A percentile compares a stretch with the other conserved stretches of the same genome.
Evolutionary conservation across 2,113 vertebrate genomes (phyloP).

Genomic region (Manacus vitellinus): DNA sequence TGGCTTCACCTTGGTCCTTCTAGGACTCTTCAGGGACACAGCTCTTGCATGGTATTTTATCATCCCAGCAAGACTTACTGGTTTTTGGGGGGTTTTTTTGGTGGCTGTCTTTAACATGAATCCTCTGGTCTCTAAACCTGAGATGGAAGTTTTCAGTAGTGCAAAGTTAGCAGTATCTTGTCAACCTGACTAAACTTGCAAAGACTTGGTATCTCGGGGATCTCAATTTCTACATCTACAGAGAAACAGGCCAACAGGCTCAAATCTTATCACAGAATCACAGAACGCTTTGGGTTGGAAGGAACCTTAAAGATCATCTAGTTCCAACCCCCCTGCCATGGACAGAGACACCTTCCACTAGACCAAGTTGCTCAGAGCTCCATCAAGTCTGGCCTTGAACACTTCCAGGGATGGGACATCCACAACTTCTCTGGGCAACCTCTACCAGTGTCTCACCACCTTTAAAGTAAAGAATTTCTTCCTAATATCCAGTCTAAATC

Average conservation of each 20-base stretch:
- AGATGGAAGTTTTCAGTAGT: not conserved
- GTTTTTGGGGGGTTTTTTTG: not conserved
- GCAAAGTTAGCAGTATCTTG: not conserved
- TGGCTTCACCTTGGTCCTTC: not conserved
- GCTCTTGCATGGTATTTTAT: not conserved
- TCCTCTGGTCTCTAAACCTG: not conserved
- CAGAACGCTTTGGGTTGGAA: not conserved
- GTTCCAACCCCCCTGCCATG: not conserved
- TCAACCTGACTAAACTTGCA: not conserved
- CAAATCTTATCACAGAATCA: not conserved
- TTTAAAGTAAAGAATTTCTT: not conserved
- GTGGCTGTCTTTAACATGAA: not conserved
- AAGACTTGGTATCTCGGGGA: not conserved
- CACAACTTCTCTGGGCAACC: not conserved
- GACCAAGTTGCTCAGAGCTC: not conserved
- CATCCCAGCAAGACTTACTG: not conserved
- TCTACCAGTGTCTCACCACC: not conserved
- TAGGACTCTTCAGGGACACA: not conserved
- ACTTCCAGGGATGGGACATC: not conserved
- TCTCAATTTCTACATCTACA: not conserved
- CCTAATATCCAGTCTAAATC: not conserved
- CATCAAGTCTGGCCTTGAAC: not conserved
- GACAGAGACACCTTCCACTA: not conserved
- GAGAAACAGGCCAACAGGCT: not conserved
- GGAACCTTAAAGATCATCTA: not conserved